phyloP scores from a whole-genome alignment of 2,888 invertebrate species.

The Seira musarum region DNA sequence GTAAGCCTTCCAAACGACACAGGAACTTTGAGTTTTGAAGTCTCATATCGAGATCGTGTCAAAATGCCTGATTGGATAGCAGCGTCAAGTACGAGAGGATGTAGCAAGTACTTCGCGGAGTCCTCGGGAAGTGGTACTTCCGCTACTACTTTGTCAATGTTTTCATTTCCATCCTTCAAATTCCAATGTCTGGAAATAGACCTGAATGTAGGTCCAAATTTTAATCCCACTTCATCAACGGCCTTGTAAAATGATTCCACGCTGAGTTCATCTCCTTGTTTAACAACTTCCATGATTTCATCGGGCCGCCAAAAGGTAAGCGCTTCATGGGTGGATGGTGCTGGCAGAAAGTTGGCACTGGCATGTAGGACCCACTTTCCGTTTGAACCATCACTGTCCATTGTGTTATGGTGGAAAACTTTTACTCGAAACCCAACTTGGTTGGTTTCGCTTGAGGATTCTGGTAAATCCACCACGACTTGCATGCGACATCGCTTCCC shows the following conservation, averaged over 20 bases:
- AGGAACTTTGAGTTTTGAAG: background rate
- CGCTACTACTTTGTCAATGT: slow-evolving; percentile 24
- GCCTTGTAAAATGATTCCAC: slow-evolving; percentile 43
- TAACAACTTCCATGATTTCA: background rate
- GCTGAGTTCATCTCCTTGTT: background rate
- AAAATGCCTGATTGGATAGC: slow-evolving; percentile 26
- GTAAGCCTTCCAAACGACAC: background rate
- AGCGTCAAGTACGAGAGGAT: slow-evolving; percentile 38
- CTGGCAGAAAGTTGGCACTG: slow-evolving; percentile 16
- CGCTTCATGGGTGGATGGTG: slow-evolving; percentile 3
- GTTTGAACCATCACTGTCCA: slow-evolving; percentile 11
- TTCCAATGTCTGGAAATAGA: slow-evolving; percentile 21
- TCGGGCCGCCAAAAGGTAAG: background rate
- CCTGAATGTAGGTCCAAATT: slow-evolving; percentile 53
- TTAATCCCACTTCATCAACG: slow-evolving; percentile 41
- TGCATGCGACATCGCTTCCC: slow-evolving; percentile 28
- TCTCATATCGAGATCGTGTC: background rate
- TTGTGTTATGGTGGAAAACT: slow-evolving; percentile 23
- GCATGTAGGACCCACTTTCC: slow-evolving; percentile 40
- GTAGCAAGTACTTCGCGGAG: slow-evolving; percentile 16
- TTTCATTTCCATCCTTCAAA: slow-evolving; percentile 2
- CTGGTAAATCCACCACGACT: background rate
- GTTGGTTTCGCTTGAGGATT: background rate
- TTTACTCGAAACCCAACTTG: slow-evolving; percentile 7
- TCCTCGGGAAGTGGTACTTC: slow-evolving; percentile 9